These are phyloP conservation scores for Odobenus rosmarus DNA, from an alignment of 2,113 vertebrate species.

Conservation along the genomic window DNA sequence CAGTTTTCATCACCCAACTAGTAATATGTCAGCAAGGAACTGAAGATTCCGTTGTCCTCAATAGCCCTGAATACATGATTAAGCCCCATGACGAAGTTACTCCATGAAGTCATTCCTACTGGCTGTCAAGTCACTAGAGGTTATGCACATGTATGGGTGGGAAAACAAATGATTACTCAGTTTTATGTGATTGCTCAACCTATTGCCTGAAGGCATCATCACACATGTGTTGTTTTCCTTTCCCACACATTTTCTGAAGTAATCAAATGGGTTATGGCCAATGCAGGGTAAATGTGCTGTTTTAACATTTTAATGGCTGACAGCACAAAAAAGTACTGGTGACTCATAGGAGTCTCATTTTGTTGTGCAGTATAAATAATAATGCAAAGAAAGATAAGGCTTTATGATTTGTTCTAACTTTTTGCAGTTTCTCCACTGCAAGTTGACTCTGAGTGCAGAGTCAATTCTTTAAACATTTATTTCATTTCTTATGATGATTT, in stretches of 20 bases:
- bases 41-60: neutral
- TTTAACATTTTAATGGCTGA: neutral
- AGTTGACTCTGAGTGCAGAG: constrained; percentile 12
- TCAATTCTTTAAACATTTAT: constrained; percentile 26
- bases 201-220: neutral
- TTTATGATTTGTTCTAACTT: neutral
- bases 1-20: neutral
- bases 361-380: constrained; percentile 38
- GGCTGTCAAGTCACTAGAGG: neutral
- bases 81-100: neutral
- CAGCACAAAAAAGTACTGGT: constrained; percentile 16
- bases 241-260: constrained; percentile 26
- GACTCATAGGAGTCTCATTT: constrained; percentile 9
- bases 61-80: neutral
- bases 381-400: neutral
- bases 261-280: neutral
- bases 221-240: neutral
- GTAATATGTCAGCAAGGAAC: neutral
- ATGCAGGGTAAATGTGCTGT: neutral
- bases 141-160: neutral
- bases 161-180: neutral
- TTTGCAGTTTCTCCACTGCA: neutral
- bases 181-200: constrained; percentile 51
- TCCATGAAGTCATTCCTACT: neutral
- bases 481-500: constrained; percentile 18